Evolutionary conservation across 2,888 invertebrate species (phyloP).

Genomic region (Autographa pulchrina): DNA sequence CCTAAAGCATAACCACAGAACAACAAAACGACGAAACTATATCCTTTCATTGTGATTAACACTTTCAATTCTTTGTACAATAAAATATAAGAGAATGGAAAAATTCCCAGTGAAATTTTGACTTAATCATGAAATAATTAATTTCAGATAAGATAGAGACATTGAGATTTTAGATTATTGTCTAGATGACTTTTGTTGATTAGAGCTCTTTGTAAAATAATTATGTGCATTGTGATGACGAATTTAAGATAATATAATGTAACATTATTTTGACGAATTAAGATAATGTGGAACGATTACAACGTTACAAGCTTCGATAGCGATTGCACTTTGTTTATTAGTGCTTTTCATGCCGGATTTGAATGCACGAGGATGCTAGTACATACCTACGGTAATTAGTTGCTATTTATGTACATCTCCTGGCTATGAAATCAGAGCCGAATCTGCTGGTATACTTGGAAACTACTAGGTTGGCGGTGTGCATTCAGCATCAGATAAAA

Average conservation of each 20-base stretch:
- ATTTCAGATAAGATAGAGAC: conserved; percentile 27
- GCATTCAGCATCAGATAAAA: too few relatives aligned
- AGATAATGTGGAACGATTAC: background rate
- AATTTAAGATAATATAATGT: background rate
- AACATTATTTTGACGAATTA: background rate
- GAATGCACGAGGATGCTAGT: background rate
- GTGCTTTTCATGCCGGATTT: background rate
- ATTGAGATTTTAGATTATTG: conserved; percentile 10
- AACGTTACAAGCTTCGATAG: background rate
- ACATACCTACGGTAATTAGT: too few relatives aligned
- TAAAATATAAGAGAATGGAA: background rate
- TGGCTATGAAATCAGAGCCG: too few relatives aligned
- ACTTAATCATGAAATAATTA: conserved; percentile 16
- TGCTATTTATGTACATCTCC: too few relatives aligned
- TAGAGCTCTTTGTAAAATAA: background rate
- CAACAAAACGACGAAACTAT: conserved; percentile 35
- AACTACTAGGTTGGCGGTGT: too few relatives aligned
- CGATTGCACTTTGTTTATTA: background rate
- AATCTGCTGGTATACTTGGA: too few relatives aligned
- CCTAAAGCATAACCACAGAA: conserved; percentile 23
- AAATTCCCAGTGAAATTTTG: background rate
- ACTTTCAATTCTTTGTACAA: background rate
- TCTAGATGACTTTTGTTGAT: conserved; percentile 18
- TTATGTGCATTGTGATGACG: conserved; percentile 3
- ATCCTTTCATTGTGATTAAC: conserved; percentile 34